Conservation (phyloP, 2,888 invertebrate genomes). For the Glaucopsyche alexis region DNA sequence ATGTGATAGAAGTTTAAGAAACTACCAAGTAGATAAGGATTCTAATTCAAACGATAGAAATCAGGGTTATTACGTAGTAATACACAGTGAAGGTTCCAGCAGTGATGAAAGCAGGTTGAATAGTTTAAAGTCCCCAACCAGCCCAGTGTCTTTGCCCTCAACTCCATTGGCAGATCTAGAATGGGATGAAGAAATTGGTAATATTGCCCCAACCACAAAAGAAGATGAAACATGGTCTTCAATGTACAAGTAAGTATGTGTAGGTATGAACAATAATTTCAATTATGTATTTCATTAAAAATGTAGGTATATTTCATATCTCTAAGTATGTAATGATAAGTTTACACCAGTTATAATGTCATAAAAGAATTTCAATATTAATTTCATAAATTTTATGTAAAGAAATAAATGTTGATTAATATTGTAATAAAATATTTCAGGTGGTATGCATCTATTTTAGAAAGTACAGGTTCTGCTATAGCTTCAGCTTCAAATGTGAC, state of each 20-base stretch:
- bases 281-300: not conserved
- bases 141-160: slow-evolving; percentile 52
- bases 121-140: slow-evolving; percentile 52
- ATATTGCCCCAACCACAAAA: slow-evolving; percentile 71
- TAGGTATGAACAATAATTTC: slow-evolving; percentile 32
- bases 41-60: slow-evolving; percentile 45
- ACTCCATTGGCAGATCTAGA: slow-evolving; percentile 80
- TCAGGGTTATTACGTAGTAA: slow-evolving; percentile 66
- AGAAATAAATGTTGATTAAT: not conserved
- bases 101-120: slow-evolving; percentile 61
- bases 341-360: not conserved
- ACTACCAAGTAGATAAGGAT: slow-evolving; percentile 41
- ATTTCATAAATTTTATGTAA: not conserved
- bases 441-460: slow-evolving; percentile 88
- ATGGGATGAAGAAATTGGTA: slow-evolving; percentile 87
- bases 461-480: slow-evolving; percentile 81
- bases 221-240: slow-evolving; percentile 78
- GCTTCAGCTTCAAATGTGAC: slow-evolving; percentile 67
- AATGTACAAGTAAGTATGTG: slow-evolving; percentile 65
- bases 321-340: not conserved
- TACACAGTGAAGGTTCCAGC: slow-evolving; percentile 67
- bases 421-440: slow-evolving; percentile 61
- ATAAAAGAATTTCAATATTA: not conserved
- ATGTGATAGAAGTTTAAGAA: slow-evolving; percentile 51
- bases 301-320: not conserved